Evolutionary conservation across 2,888 invertebrate species (phyloP), one percentile per base, ranked within the genome.

Genomic region (Diplazon laetatorius): DNA sequence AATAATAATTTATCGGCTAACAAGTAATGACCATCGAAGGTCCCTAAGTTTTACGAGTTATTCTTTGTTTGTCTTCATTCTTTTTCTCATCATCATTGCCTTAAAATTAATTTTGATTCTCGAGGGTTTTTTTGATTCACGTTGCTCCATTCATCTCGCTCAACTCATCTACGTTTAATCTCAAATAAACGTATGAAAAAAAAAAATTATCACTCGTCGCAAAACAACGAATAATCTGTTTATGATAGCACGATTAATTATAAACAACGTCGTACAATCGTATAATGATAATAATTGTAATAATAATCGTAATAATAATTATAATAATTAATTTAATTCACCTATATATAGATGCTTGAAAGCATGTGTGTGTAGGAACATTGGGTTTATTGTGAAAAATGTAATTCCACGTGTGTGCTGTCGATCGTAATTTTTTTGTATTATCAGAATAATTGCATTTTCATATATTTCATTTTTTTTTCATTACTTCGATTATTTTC

Each of bases 71-170:
- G 4, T 30, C 30, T 30, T 30, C 30, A 3, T 42, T 60, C 44
- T 18, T 55, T 22, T 69, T 59, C 14, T 60, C 20, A 8, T 20
- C 39, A 9, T 65, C 59, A 55, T 59, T 46, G 46, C 37, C 39
- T 42, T 55, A 42, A 16, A 39, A 25, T 14, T 30, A 59, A 82
- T 83, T 83, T 83, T 83, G 83, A 83, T 83, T 82, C 75, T 83
- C 77, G 63, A 73, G n/a, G n/a, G n/a, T n/a, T 76, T 59, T 80
- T 82, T 83, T 83, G 81, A 82, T 80, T 81, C 65, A 63, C 63
- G 60, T 79, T 78, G 62, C 79, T 69, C 72, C 59, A 25, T 73
- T 57, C 70, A 44, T 65, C 72, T 69, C 60, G 22, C 20, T 62
- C 69, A 55, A 20, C 62, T n/a, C 66, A 65, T 55, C 39, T 71